Conservation (phyloP, 2,888 invertebrate genomes). For the Oscheius myriophilus region DNA sequence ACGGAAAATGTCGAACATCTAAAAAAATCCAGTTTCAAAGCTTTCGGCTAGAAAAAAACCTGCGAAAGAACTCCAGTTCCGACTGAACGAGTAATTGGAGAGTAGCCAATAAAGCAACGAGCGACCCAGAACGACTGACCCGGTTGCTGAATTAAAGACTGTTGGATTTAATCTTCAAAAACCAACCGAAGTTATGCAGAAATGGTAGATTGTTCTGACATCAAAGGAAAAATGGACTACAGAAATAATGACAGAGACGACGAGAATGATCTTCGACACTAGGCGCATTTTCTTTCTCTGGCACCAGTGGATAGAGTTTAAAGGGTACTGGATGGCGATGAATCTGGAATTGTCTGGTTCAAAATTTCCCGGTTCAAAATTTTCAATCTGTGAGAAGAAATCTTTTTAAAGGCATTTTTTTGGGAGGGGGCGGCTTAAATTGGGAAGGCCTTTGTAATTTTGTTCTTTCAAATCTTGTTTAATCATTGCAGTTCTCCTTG, state of each 20-base stretch:
- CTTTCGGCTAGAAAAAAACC: constrained; percentile 25
- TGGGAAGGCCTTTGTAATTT: constrained; percentile 7
- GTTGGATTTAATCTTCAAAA: background rate
- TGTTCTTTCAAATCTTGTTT: too few species aligned
- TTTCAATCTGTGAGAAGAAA: too few species aligned
- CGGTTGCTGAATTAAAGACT: constrained; percentile 16
- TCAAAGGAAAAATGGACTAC: constrained; percentile 47
- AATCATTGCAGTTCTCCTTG: too few species aligned
- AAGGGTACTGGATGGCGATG: constrained; percentile 56
- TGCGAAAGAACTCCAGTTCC: constrained; percentile 43
- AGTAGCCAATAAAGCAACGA: constrained; percentile 53
- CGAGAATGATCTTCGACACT: constrained; percentile 44
- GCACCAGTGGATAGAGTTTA: constrained; percentile 54
- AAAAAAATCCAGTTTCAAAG: constrained; percentile 11
- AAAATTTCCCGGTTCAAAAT: too few species aligned
- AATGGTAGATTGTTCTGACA: constrained; percentile 50
- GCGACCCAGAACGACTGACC: constrained; percentile 50
- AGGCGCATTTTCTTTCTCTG: constrained; percentile 42
- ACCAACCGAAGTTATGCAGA: constrained; percentile 37
- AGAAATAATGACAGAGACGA: constrained; percentile 41
- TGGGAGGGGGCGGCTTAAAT: too few species aligned
- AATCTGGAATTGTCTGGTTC: constrained; percentile 37
- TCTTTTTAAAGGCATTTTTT: too few species aligned
- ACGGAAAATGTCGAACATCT: constrained; percentile 52
- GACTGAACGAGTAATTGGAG: constrained; percentile 39